Conservation (phyloP, 2,888 invertebrate species). For the Drosophila formosana region DNA sequence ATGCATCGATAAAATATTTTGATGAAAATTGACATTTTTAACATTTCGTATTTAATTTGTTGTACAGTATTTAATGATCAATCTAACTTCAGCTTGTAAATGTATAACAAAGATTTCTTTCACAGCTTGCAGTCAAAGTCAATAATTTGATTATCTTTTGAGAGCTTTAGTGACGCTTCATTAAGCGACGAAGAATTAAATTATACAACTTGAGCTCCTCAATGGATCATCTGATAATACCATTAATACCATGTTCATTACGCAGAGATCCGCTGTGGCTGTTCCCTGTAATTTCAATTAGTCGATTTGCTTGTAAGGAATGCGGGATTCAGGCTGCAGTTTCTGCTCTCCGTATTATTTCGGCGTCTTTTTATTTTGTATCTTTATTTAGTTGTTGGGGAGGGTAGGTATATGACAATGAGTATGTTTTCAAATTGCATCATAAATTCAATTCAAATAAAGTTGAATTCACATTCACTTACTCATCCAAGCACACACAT, state of each 20-base stretch:
- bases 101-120: background rate
- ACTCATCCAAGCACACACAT: slow-evolving; percentile 45
- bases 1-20: too few species aligned
- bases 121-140: background rate
- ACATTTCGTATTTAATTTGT: too few species aligned
- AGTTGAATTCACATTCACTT: slow-evolving; percentile 65
- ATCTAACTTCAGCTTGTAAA: background rate
- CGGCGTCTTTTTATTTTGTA: slow-evolving; percentile 31
- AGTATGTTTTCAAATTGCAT: slow-evolving; percentile 57
- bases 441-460: slow-evolving; percentile 73
- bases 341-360: slow-evolving; percentile 12
- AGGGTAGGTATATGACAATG: slow-evolving; percentile 3
- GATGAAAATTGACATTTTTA: too few species aligned
- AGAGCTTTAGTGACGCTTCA: slow-evolving; percentile 21
- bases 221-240: slow-evolving; percentile 14
- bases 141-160: background rate
- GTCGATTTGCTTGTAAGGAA: slow-evolving; percentile 20
- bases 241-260: slow-evolving; percentile 22
- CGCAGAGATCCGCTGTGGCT: background rate
- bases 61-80: too few species aligned
- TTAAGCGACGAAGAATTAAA: slow-evolving; percentile 4
- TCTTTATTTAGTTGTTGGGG: slow-evolving; percentile 21
- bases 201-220: slow-evolving; percentile 6
- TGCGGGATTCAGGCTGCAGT: slow-evolving; percentile 47
- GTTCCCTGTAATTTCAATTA: slow-evolving; percentile 44